Evolutionary conservation across 2,888 invertebrate genomes (phyloP).

Genomic region (Timema podura): DNA sequence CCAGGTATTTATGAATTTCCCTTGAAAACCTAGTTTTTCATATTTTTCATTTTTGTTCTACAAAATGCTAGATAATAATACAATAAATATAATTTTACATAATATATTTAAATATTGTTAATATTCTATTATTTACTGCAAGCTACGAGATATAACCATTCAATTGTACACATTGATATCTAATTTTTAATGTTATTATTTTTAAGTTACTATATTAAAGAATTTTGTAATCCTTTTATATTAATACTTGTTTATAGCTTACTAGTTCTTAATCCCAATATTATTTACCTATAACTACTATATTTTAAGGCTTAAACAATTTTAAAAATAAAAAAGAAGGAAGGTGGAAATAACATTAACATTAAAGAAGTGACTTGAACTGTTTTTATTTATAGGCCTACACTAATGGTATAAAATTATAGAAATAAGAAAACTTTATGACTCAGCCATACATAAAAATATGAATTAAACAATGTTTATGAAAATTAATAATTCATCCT

Average conservation of each 20-base stretch:
- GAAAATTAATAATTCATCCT: too few species aligned
- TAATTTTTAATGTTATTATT: constrained; percentile 30
- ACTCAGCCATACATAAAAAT: not conserved
- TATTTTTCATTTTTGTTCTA: not conserved
- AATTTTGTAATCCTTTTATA: not conserved
- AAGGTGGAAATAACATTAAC: not conserved
- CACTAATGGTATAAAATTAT: not conserved
- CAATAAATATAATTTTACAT: not conserved
- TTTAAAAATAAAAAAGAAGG: not conserved
- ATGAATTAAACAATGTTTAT: not conserved
- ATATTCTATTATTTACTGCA: not conserved
- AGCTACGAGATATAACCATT: not conserved
- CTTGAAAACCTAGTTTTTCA: not conserved
- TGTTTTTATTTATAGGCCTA: not conserved
- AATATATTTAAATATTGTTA: not conserved
- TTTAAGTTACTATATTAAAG: not conserved
- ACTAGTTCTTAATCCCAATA: not conserved
- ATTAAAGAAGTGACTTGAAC: not conserved
- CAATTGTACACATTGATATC: too few species aligned
- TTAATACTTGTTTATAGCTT: not conserved
- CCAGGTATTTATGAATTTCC: not conserved
- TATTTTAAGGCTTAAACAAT: not conserved
- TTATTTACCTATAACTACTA: not conserved
- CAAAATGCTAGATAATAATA: not conserved
- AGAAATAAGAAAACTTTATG: not conserved